Evolutionary conservation across 2,113 vertebrate species (phyloP), one percentile per base, ranked within the genome.

Genomic region (Indicator indicator): DNA sequence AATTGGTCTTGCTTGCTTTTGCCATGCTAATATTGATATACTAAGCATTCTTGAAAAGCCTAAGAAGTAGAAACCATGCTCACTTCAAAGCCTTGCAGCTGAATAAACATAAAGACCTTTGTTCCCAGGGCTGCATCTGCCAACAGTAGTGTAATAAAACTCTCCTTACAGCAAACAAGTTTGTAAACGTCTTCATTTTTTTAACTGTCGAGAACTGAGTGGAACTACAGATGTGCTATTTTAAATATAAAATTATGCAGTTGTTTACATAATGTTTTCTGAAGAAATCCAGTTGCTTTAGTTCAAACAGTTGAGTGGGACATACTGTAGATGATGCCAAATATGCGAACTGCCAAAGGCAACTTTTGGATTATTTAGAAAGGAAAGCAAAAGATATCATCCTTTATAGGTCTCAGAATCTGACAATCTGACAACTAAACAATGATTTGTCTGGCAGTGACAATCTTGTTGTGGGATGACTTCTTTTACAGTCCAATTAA

Each of bases 1-100:
- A 90, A 72, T 72, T 62, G 56, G 18, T 79, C 78, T 95, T 93
- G 67, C 70, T 92, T 89, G 69, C 33, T 88, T 90, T 96, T 3
- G 1, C 88, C 12, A 2, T 83, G 68, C 60, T 86, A 27, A 67
- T 93, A 16, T 77, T 94, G 60, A 30, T 83, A 58, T 79, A 75
- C 42, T 69, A 55, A 88, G 67, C 36, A 24, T 90, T 94, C 74
- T 79, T 88, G 74, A 84, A 70, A 93, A 89, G 63, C 54, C 44
- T 88, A 81, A 69, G 78, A 86, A 79, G 75, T 63, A 88, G 63
- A 75, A 36, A 60, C 76, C 64, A 4, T 68, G 42, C 60, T 94
- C 26, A 62, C 80, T 90, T 96, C 90, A 96, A 96, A 95, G 92
- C 44, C 54, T 86, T 88, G 80, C 95, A 95, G 92, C 88, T 93